Percentiles rank a stretch among this genome's conserved stretches.
phyloP scores from a whole-genome alignment of 2,888 invertebrate species.

The Carcina quercana region DNA sequence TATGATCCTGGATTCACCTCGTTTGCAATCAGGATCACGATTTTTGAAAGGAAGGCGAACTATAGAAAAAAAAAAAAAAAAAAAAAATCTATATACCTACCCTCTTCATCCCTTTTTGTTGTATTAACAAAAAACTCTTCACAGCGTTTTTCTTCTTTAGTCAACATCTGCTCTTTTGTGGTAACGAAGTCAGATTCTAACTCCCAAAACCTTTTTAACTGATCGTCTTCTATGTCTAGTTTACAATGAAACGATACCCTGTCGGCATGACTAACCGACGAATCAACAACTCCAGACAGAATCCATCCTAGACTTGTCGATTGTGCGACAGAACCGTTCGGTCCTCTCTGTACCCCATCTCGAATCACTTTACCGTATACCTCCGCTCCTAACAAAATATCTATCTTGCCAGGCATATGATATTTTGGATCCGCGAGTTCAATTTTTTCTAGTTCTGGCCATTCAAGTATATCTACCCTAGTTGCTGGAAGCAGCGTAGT shows the following conservation, averaged over 20 bases:
- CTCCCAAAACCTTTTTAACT: neutral
- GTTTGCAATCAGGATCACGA: conserved; percentile 5
- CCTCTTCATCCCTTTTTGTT: conserved; percentile 8
- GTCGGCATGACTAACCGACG: conserved; percentile 9
- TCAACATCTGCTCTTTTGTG: conserved; percentile 4
- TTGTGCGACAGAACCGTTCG: too few relatives aligned
- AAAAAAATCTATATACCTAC: too few relatives aligned
- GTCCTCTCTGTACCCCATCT: too few relatives aligned
- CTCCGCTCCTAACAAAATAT: too few relatives aligned
- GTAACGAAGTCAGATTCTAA: neutral
- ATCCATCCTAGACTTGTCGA: conserved; percentile 22
- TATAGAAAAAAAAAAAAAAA: too few relatives aligned
- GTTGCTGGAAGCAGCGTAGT: too few relatives aligned
- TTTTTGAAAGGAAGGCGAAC: conserved; percentile 12
- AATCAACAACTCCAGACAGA: conserved; percentile 18
- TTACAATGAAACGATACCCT: neutral
- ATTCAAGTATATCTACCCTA: too few relatives aligned
- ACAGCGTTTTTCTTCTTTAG: conserved; percentile 11
- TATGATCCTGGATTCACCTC: conserved; percentile 9
- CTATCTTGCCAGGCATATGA: too few relatives aligned
- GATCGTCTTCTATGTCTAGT: neutral
- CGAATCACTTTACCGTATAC: too few relatives aligned
- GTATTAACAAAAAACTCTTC: conserved; percentile 8
- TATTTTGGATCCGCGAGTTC: too few relatives aligned
- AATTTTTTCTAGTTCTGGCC: too few relatives aligned